phyloP scores from a whole-genome alignment of 2,888 invertebrate genomes.

The Idaea aversata region DNA sequence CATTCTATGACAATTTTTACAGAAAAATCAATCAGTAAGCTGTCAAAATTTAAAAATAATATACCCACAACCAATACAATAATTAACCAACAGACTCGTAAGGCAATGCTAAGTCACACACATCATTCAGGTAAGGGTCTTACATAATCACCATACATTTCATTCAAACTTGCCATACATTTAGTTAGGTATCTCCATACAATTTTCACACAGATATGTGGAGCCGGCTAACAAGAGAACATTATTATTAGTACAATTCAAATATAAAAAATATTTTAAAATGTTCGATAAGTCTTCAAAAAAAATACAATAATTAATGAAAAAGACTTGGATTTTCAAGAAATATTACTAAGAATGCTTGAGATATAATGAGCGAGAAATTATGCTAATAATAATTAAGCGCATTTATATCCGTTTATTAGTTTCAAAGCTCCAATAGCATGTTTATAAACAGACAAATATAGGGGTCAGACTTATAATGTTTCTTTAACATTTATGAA shows the following conservation, averaged over 20 bases:
- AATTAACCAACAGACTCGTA: constrained; percentile 15
- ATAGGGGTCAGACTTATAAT: background rate
- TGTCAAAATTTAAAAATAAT: constrained; percentile 14
- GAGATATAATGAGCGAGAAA: no score
- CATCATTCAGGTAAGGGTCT: constrained; percentile 21
- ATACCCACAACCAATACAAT: constrained; percentile 20
- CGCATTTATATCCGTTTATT: no score
- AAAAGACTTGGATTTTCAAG: background rate
- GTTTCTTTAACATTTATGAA: background rate
- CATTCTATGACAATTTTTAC: no score
- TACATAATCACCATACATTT: constrained; percentile 20
- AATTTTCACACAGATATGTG: constrained; percentile 55
- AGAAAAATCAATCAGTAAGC: background rate
- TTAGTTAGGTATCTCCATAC: constrained; percentile 48
- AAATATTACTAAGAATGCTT: no score
- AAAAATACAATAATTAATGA: no score
- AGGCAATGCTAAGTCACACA: constrained; percentile 30
- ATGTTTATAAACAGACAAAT: no score
- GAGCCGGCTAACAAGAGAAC: constrained; percentile 67
- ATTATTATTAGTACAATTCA: constrained; percentile 27
- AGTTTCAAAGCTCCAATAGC: no score
- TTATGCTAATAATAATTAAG: no score
- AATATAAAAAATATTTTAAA: background rate
- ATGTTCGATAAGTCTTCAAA: background rate
- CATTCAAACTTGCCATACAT: constrained; percentile 31